Evolutionary conservation across 1,140 invertebrate genomes (phyloP), one percentile per base, ranked within the genome.

Genomic region (Macrocentrus cingulum): DNA sequence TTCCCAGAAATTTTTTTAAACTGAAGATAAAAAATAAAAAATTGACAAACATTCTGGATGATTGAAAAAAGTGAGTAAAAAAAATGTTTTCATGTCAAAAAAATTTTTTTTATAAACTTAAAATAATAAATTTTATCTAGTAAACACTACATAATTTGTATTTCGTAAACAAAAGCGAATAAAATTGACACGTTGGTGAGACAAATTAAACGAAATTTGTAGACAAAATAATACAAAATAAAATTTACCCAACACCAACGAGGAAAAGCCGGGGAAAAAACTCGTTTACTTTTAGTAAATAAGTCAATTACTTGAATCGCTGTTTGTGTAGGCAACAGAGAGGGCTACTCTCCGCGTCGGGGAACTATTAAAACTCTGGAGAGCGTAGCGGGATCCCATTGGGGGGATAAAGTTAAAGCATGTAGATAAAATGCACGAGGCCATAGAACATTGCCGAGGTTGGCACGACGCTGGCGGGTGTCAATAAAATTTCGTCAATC

Each of bases 281-380:
- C 44, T 22, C 19, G 44, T 56, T 56, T 48, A 36, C 18, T 44
- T 36, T 15, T 16, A 37, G 5, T 48, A 48, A 56, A 56, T 56
- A 56, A 46, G 54, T 56, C 54, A 56, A 56, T 48, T 56, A 56
- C 29, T 20, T 56, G 32, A 46, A 37, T 32, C 23, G 53, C 16
- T 46, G 32, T 51, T 51, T 37, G 15, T 11, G 19, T 11, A 20
- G 22, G 32, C 19, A 37, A 22, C 19, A 37, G 32, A n/a, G n/a
- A 37, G 36, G 32, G 32, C 44, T 56, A 39, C 32, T 48, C 19
- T 37, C 16, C 7, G 34, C 18, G 29, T 18, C n/a, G n/a, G 19
- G 20, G 45, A 56, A 49, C 54, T 56, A 56, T 56, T 56, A 48
- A 56, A 56, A 56, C 54, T 56, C 19, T 37, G 25, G 29, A 45